phyloP scores from a whole-genome alignment of 2,797 vertebrate species.

The Gorsachius magnificus region DNA sequence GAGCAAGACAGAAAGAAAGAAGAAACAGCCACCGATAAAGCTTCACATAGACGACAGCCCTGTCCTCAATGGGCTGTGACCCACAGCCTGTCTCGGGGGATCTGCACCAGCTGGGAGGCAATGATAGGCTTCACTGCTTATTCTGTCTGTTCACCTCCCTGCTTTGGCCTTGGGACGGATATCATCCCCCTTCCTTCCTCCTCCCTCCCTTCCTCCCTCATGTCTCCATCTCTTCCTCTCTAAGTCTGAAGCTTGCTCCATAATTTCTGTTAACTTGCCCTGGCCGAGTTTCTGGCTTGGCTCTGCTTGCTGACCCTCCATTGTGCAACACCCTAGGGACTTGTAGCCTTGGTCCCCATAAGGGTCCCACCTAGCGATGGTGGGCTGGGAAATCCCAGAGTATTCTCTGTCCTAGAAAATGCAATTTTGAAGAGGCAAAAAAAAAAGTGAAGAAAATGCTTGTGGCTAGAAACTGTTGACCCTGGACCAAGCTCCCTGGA shows the following conservation, averaged over 20 bases:
- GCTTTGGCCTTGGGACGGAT: not conserved
- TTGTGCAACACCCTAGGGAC: not conserved
- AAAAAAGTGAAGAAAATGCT: not conserved
- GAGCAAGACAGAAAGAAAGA: not conserved
- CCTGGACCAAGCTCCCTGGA: not conserved
- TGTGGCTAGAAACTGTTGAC: not conserved
- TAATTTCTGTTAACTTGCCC: not conserved
- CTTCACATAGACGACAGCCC: not conserved
- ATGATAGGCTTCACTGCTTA: conserved; percentile 17
- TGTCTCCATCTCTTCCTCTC: not conserved
- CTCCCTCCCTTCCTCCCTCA: not conserved
- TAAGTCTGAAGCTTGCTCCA: not conserved
- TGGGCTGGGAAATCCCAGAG: not conserved
- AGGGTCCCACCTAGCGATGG: not conserved
- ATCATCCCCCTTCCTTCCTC: conserved; percentile 10
- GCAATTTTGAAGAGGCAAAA: not conserved
- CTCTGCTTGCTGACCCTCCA: not conserved
- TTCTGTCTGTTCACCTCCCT: conserved; percentile 13
- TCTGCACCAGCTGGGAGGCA: conserved; percentile 42
- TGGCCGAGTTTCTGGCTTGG: not conserved
- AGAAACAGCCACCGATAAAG: conserved; percentile 47
- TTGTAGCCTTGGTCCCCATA: not conserved
- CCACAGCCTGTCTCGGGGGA: not conserved
- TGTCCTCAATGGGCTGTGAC: not conserved
- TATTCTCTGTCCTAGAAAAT: not conserved